These are phyloP conservation scores for Plusia festucae DNA, from an alignment of 2,888 invertebrate genomes.

Conservation along the genomic window DNA sequence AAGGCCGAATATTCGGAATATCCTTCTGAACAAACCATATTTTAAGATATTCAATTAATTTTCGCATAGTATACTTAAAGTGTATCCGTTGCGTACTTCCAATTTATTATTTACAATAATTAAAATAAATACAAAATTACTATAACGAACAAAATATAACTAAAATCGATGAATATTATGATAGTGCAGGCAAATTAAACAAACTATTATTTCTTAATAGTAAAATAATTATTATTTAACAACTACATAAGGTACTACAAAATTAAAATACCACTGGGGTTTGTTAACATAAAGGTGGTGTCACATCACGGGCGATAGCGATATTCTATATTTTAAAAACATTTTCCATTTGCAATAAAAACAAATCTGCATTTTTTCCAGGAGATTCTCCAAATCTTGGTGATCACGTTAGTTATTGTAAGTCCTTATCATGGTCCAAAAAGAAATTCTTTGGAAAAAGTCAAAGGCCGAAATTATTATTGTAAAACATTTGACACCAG, in stretches of 20 bases:
- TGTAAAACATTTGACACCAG: too few relatives aligned
- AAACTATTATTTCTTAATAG: constrained; percentile 16
- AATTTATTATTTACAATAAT: constrained; percentile 11
- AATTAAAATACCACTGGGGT: neutral
- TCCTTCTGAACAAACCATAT: too few relatives aligned
- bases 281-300: constrained; percentile 15
- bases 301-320: constrained; percentile 36
- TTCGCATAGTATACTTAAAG: too few relatives aligned
- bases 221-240: neutral
- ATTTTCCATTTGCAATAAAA: neutral
- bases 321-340: neutral
- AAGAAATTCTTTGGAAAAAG: too few relatives aligned
- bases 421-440: too few relatives aligned
- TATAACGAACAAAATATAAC: constrained; percentile 10
- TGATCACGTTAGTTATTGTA: too few relatives aligned
- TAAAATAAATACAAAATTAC: constrained; percentile 7
- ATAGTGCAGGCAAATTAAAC: constrained; percentile 44
- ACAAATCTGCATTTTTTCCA: too few relatives aligned
- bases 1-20: too few relatives aligned
- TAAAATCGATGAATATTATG: constrained; percentile 44
- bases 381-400: too few relatives aligned
- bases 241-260: neutral
- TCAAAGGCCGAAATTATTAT: too few relatives aligned
- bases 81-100: neutral
- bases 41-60: too few relatives aligned